phyloP scores from a whole-genome alignment of 2,113 vertebrate species.

The Corythornis vintsioides region DNA sequence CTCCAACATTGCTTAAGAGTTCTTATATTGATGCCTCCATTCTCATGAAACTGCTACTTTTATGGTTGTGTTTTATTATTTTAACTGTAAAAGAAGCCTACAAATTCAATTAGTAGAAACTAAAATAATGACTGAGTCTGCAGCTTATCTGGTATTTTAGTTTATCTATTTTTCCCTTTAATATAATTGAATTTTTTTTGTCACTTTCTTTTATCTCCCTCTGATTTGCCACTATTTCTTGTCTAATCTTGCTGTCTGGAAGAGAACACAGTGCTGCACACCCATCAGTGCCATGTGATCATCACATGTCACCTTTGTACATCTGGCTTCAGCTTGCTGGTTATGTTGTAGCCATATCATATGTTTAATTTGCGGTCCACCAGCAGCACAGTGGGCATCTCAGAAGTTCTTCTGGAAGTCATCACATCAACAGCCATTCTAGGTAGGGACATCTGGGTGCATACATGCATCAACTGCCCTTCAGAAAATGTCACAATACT shows the following conservation, averaged over 20 bases:
- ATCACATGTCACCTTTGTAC: not conserved
- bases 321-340: not conserved
- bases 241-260: not conserved
- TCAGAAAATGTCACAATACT: not conserved
- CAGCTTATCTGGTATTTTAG: not conserved
- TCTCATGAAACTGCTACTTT: not conserved
- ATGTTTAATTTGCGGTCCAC: constrained; percentile 10
- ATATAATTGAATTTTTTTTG: not conserved
- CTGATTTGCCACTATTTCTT: not conserved
- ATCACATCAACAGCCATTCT: not conserved
- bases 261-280: not conserved
- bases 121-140: not conserved
- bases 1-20: not conserved
- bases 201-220: constrained; percentile 17
- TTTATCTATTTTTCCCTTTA: not conserved
- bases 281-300: not conserved
- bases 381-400: not conserved
- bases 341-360: not conserved
- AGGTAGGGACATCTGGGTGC: not conserved
- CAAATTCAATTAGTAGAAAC: not conserved
- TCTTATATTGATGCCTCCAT: not conserved
- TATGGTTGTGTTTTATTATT: not conserved
- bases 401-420: constrained; percentile 11
- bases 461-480: not conserved
- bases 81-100: not conserved